These are phyloP conservation scores for Lepisosteus oculatus DNA, from an alignment of 2,113 vertebrate species.

Conservation along the genomic window DNA sequence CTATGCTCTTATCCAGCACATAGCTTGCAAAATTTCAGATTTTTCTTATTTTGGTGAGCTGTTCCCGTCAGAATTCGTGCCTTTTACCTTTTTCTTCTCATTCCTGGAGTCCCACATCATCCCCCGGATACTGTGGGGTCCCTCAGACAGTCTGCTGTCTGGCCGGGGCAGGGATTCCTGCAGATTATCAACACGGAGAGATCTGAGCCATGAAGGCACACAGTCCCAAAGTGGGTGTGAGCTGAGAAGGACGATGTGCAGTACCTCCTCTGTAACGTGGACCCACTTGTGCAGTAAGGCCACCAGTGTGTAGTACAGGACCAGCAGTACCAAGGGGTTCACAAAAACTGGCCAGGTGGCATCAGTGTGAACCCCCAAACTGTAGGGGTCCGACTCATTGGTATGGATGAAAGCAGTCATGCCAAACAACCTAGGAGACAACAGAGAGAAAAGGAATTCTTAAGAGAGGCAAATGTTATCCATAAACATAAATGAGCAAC, in stretches of 20 bases:
- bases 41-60: too few species aligned
- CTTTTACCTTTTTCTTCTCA: constrained; percentile 10
- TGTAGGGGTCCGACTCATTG: constrained; percentile 55
- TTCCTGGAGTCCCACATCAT: constrained; percentile 18
- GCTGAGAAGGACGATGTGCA: background rate
- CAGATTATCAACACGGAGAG: background rate
- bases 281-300: constrained; percentile 65
- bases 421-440: constrained; percentile 65
- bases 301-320: constrained; percentile 69
- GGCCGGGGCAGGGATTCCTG: background rate
- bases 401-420: constrained; percentile 69
- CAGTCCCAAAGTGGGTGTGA: too few species aligned
- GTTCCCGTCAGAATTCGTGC: too few species aligned
- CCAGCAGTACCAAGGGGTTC: constrained; percentile 67
- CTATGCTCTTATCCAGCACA: background rate
- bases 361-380: constrained; percentile 56
- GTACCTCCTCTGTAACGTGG: constrained; percentile 40
- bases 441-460: constrained; percentile 1
- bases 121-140: background rate
- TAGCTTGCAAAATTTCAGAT: too few species aligned
- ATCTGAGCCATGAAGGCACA: background rate
- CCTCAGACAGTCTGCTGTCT: background rate
- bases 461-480: too few species aligned
- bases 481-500: too few species aligned
- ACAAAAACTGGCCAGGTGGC: constrained; percentile 67